A percentile compares a stretch with the other conserved stretches of the same genome.
Evolutionary conservation across 2,888 invertebrate genomes (phyloP).

Genomic region (Dorcus parallelipipedus): DNA sequence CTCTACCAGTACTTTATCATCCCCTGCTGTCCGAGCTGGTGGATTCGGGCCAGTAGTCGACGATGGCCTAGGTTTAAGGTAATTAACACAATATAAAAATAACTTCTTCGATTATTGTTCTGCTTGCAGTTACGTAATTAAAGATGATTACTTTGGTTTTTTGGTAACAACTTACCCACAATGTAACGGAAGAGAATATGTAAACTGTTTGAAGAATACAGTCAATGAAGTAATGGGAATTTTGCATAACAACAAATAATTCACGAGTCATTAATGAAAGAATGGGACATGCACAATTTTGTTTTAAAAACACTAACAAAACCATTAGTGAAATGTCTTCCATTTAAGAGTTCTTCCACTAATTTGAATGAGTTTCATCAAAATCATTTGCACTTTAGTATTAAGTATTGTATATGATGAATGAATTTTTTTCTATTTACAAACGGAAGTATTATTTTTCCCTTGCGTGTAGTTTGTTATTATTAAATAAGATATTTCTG

Average conservation of each 20-base stretch:
- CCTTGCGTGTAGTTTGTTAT: no score
- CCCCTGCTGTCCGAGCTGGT: constrained; percentile 81
- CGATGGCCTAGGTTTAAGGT: constrained; percentile 93
- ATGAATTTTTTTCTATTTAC: no score
- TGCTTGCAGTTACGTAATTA: constrained; percentile 75
- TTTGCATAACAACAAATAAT: constrained; percentile 18
- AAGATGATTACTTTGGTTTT: constrained; percentile 76
- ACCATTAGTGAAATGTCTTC: no score
- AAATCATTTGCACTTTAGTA: no score
- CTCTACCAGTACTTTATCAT: constrained; percentile 91
- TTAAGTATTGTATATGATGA: no score
- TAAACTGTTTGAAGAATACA: constrained; percentile 66
- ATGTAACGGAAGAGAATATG: constrained; percentile 68
- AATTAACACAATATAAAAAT: constrained; percentile 42
- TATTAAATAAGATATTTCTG: no score
- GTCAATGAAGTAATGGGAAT: constrained; percentile 62
- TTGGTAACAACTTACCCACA: constrained; percentile 78
- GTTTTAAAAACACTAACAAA: no score
- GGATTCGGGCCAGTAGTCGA: constrained; percentile 91
- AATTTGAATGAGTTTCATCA: no score
- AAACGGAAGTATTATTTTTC: no score
- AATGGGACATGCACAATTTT: no score
- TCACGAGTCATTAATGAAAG: background rate
- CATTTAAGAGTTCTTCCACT: no score
- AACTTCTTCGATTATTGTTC: constrained; percentile 5